Evolutionary conservation across 2,113 vertebrate genomes (phyloP).

Genomic region (Syrmaticus mikado): DNA sequence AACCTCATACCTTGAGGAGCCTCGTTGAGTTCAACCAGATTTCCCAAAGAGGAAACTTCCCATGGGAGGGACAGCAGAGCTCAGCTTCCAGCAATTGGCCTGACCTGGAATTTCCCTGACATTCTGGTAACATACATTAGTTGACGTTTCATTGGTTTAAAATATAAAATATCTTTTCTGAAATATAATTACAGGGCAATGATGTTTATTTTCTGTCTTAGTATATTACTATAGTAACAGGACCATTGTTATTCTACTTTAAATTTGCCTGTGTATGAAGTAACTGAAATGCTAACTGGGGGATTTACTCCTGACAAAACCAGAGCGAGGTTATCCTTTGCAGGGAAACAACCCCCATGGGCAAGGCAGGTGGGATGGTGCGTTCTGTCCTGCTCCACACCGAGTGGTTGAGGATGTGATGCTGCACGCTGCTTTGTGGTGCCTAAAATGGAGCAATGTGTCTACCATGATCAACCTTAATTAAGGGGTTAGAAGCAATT

Average conservation of each 20-base stretch:
- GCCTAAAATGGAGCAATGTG: background rate
- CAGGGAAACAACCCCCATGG: background rate
- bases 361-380: background rate
- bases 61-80: background rate
- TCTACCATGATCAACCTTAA: accelerated
- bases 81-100: background rate
- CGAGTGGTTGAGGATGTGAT: accelerated
- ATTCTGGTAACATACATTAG: background rate
- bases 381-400: background rate
- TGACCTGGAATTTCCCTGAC: background rate
- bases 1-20: background rate
- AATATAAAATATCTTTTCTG: background rate
- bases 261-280: background rate
- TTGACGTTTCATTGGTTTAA: background rate
- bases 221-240: constrained; percentile 7
- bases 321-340: background rate
- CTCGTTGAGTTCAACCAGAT: background rate
- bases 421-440: background rate
- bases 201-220: background rate
- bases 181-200: background rate
- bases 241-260: background rate
- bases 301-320: background rate
- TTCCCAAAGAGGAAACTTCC: background rate
- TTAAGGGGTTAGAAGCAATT: accelerated
- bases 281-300: background rate